Conservation (phyloP, 2,888 invertebrate genomes). For the Diachrysia chrysitis region DNA sequence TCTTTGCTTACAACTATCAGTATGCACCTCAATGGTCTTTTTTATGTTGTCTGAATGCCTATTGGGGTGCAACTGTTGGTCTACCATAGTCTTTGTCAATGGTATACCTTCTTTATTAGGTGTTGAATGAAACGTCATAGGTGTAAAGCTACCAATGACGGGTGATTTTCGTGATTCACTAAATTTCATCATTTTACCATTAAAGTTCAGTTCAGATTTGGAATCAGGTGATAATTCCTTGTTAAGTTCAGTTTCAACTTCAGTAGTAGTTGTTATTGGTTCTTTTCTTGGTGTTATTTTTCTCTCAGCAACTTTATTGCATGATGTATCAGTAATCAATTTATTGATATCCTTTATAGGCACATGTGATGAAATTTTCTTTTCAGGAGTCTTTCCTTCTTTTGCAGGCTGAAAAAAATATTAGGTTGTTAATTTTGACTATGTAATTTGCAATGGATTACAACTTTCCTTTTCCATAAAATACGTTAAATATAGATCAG, state of each 20-base stretch:
- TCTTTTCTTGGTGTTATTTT: conserved; percentile 66
- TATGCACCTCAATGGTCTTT: conserved; percentile 85
- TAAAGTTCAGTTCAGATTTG: conserved; percentile 77
- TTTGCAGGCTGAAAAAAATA: conserved; percentile 76
- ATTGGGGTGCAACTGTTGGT: conserved; percentile 82
- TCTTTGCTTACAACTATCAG: conserved; percentile 76
- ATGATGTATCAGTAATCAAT: conserved; percentile 68
- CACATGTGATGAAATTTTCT: conserved; percentile 71
- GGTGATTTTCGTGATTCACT: conserved; percentile 84
- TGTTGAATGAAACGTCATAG: conserved; percentile 85
- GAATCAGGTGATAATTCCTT: conserved; percentile 66
- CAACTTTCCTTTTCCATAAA: too few species aligned
- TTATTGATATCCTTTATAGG: conserved; percentile 77
- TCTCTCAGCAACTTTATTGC: conserved; percentile 71
- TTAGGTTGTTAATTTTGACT: not conserved
- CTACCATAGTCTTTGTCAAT: conserved; percentile 85
- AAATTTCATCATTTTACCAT: conserved; percentile 81
- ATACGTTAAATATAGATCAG: too few species aligned
- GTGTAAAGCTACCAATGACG: conserved; percentile 79
- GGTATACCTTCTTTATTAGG: conserved; percentile 85
- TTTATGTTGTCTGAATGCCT: conserved; percentile 84
- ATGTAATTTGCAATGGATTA: too few species aligned
- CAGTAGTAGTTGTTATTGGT: conserved; percentile 54
- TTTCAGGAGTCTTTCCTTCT: conserved; percentile 67
- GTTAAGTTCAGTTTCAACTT: conserved; percentile 63